phyloP scores from a whole-genome alignment of 2,113 vertebrate species.

The Oenanthe oenanthe region DNA sequence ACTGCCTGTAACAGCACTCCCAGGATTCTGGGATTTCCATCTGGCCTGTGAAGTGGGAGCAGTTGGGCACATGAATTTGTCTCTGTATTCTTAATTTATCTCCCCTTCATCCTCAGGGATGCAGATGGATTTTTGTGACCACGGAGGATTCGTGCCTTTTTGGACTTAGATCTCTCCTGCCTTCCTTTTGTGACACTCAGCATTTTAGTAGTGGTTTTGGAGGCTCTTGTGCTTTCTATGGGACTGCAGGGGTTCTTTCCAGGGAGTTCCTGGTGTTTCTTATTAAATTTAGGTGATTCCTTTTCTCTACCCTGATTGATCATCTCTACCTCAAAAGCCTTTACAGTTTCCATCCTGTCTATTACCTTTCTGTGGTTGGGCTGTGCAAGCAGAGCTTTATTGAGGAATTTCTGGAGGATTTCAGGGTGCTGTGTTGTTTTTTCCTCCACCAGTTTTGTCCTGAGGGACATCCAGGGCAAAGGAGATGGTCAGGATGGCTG shows the following conservation, averaged over 20 bases:
- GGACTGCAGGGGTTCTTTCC: not conserved
- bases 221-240: not conserved
- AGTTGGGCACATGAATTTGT: rapidly evolving
- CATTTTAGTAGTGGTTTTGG: not conserved
- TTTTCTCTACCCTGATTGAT: not conserved
- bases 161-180: not conserved
- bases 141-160: rapidly evolving
- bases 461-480: rapidly evolving
- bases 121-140: not conserved
- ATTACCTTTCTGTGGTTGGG: not conserved
- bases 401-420: not conserved
- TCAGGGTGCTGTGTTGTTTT: not conserved
- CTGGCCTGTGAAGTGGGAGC: not conserved
- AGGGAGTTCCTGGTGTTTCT: not conserved
- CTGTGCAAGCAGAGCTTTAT: not conserved
- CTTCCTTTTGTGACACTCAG: not conserved
- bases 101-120: not conserved
- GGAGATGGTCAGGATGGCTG: not conserved
- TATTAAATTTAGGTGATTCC: not conserved
- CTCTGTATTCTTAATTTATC: not conserved
- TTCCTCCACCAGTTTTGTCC: not conserved
- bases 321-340: not conserved
- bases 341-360: not conserved
- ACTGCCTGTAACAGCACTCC: not conserved
- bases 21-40: rapidly evolving